Evolutionary conservation across 2,113 vertebrate genomes (phyloP).

Genomic region (Phylloscopus whistleri): DNA sequence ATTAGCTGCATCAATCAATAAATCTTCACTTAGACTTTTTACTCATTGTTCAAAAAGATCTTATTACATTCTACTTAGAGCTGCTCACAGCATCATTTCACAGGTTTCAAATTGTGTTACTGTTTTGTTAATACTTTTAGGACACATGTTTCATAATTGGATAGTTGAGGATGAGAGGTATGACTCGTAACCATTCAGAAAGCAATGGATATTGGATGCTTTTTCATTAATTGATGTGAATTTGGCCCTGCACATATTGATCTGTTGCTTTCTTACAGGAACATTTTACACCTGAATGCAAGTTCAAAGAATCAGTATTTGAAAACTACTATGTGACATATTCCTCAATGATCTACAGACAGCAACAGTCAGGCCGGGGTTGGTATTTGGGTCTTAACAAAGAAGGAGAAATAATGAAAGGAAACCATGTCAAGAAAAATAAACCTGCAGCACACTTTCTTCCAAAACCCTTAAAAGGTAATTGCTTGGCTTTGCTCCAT

Average conservation of each 20-base stretch:
- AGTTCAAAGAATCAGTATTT: constrained; percentile 99
- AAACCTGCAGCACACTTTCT: constrained; percentile 98
- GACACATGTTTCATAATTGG: not conserved
- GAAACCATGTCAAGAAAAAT: constrained; percentile 99
- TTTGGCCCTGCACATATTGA: not conserved
- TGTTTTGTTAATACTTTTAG: not conserved
- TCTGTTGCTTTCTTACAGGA: constrained; percentile 79
- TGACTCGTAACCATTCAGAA: not conserved
- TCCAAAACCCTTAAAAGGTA: constrained; percentile 98
- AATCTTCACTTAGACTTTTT: not conserved
- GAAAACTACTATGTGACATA: constrained; percentile 99
- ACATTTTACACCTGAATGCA: constrained; percentile 98
- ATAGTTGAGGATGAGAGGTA: not conserved
- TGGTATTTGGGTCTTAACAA: constrained; percentile 99
- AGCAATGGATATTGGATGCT: not conserved
- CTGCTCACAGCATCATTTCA: not conserved
- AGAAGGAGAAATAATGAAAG: constrained; percentile 99
- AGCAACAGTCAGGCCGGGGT: constrained; percentile 95
- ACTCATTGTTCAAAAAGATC: not conserved
- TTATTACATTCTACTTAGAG: not conserved
- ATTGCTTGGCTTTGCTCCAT: not conserved
- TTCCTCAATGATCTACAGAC: constrained; percentile 98
- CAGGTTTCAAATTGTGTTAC: constrained; percentile 1
- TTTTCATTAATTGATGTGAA: not conserved
- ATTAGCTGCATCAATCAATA: not conserved